Evolutionary conservation across 2,113 vertebrate genomes (phyloP).

Genomic region (Crotalus horridus): DNA sequence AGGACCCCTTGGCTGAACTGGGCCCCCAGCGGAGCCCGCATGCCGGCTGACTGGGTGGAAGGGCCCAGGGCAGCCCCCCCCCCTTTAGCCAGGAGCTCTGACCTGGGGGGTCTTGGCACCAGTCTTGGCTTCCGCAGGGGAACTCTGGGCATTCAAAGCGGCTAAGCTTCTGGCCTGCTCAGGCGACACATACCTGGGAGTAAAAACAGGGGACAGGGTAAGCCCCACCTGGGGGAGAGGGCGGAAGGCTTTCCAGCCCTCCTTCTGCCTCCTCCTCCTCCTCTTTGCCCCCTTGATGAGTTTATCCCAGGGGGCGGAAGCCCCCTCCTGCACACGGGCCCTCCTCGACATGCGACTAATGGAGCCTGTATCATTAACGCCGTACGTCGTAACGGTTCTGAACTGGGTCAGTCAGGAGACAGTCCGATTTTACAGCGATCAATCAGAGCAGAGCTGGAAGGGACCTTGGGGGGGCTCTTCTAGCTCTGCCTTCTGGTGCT

Average conservation of each 20-base stretch:
- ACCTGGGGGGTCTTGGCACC: conserved; percentile 62
- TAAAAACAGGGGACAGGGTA: background rate
- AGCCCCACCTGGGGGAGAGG: background rate
- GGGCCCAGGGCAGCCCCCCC: no score
- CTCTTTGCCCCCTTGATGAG: no score
- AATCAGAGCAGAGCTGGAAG: no score
- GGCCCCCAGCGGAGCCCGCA: background rate
- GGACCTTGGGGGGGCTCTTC: no score
- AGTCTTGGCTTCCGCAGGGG: conserved; percentile 69
- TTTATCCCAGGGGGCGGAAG: no score
- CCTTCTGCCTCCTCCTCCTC: no score
- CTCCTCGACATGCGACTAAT: no score
- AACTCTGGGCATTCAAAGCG: conserved; percentile 50
- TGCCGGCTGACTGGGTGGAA: background rate
- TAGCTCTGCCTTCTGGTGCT: no score
- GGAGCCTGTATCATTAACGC: no score
- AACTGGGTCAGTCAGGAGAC: no score
- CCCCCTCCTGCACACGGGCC: background rate
- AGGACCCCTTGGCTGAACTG: background rate
- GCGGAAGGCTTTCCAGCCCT: no score
- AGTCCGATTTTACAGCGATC: no score
- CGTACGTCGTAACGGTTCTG: rapidly evolving
- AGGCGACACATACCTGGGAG: conserved; percentile 82
- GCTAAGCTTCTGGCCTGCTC: conserved; percentile 68
- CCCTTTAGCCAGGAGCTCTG: conserved; percentile 5